Base-by-base conservation (phyloP, 2,113 vertebrate genomes). In the Nycticebus coucang region DNA sequence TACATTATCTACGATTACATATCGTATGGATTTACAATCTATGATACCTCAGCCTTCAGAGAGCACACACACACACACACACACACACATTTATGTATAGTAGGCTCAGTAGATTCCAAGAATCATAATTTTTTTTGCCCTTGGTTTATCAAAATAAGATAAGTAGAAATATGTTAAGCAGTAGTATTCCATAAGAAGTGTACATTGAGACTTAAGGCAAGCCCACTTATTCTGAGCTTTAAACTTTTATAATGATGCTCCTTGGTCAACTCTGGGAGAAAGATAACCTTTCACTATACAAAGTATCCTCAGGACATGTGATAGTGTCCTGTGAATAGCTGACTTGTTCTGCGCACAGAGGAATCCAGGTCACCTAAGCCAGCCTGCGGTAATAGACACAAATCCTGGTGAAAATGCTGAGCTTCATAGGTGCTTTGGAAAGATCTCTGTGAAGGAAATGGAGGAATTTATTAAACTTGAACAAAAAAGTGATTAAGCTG, bases 111-210 rank as follows among this genome's bases (percentile, higher is more conserved):
- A 45, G 94, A 86, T 57, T 93, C 24, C 35, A 28, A 82, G 68
- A 72, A 10, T 26, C 55, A 69, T n/a, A 62, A 18, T 75, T 41
- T 80, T 62, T 82, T 37, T 59, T 35, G 8, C 14, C 5, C 41
- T 85, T 95, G 79, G 17, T 4, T 62, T 78, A 75, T 78, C 60
- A 77, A 21, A 30, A 78, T 95, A 85, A 93, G 89, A 75, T 45
- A 89, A 74, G n/a, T 79, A 89, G 80, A 89, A 82, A 60, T 81
- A 79, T 0, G 2, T 26, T 87, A 68, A 83, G 21, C 71, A 75
- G 33, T 77, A 59, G 14, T 92, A 21, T 50, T 93, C 19, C 74
- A 50, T 50, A 50, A 50, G 45, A 75, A 79, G 71, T 53, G 30
- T 66, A 28, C 30, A 45, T 57, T 55, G n/a, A 24, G 26, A 68